Conservation (phyloP, 2,888 invertebrate genomes). For the Hemistola chrysoprasaria region DNA sequence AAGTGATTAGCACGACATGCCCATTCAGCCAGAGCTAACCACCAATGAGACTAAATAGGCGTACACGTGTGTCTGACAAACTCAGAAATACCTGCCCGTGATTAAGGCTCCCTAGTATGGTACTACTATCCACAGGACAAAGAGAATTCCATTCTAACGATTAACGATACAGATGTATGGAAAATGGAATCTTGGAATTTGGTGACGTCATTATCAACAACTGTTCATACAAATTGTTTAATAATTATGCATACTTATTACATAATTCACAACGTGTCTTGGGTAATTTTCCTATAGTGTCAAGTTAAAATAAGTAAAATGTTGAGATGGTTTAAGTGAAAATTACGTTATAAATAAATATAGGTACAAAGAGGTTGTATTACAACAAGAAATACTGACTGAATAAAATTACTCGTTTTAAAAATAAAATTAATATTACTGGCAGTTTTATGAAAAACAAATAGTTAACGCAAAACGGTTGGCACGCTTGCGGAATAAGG, state of each 20-base stretch:
- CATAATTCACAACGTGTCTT: no score
- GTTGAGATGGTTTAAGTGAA: no score
- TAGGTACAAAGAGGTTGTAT: not conserved
- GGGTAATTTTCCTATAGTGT: no score
- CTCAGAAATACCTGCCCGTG: conserved; percentile 51
- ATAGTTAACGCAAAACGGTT: conserved; percentile 46
- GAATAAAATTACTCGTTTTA: no score
- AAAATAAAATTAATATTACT: conserved; percentile 4
- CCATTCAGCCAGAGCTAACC: conserved; percentile 18
- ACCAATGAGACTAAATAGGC: no score
- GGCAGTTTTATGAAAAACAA: conserved; percentile 8
- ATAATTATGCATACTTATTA: no score
- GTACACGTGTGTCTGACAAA: conserved; percentile 49
- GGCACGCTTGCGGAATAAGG: conserved; percentile 31
- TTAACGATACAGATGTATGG: conserved; percentile 32
- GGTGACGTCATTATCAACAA: conserved; percentile 19
- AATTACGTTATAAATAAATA: no score
- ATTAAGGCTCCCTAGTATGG: conserved; percentile 50
- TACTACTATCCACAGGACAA: conserved; percentile 38
- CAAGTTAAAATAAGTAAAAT: no score
- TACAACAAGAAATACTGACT: conserved; percentile 1
- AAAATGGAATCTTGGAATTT: conserved; percentile 28
- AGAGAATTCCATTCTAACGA: conserved; percentile 45
- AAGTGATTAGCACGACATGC: conserved; percentile 1
- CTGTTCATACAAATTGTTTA: not conserved